Evolutionary conservation across 1,140 invertebrate species (phyloP).

Genomic region (Pararge aegeria): DNA sequence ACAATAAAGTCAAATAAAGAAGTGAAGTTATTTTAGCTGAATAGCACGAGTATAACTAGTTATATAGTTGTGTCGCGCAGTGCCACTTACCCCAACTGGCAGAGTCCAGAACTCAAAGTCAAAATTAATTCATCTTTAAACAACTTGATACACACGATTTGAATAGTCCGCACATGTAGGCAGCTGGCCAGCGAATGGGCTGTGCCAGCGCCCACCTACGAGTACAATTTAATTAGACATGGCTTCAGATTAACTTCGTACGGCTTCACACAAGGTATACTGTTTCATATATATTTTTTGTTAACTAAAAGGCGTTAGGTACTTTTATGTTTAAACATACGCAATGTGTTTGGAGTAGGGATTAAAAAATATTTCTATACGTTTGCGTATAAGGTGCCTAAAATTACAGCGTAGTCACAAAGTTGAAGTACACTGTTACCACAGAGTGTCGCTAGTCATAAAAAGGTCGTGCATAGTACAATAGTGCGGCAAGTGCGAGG

Average conservation of each 20-base stretch:
- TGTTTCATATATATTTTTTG: constrained; percentile 58
- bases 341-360: too few relatives aligned
- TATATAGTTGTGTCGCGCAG: background rate
- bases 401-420: too few relatives aligned
- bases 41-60: background rate
- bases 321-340: background rate
- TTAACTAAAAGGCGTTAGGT: constrained; percentile 8
- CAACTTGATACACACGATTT: constrained; percentile 5
- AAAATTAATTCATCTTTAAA: constrained; percentile 23
- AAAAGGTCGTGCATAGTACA: too few relatives aligned
- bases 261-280: constrained; percentile 70
- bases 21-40: background rate
- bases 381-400: too few relatives aligned
- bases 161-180: constrained; percentile 45
- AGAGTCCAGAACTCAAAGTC: constrained; percentile 19
- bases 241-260: constrained; percentile 74
- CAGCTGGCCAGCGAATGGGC: constrained; percentile 52
- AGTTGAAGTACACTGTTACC: too few relatives aligned
- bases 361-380: too few relatives aligned
- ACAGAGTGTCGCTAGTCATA: too few relatives aligned
- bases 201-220: constrained; percentile 50
- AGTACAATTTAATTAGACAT: constrained; percentile 77
- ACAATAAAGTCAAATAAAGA: background rate
- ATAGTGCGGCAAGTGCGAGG: too few relatives aligned
- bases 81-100: constrained; percentile 15